These are phyloP conservation scores for Orchesella flavescens DNA, from an alignment of 2,888 invertebrate species.

Conservation along the genomic window DNA sequence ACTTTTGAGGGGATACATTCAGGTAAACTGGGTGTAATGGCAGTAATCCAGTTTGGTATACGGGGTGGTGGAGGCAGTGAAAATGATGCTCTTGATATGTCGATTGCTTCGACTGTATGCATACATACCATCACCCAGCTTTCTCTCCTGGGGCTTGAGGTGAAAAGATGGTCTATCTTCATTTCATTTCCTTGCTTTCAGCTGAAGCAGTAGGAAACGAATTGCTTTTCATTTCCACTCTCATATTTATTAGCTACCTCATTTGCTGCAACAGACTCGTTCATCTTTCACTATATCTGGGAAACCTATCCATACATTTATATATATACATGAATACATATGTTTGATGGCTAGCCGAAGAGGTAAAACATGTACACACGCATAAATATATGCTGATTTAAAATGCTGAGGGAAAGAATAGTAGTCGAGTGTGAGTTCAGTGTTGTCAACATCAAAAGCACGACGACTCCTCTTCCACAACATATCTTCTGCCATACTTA, in stretches of 20 bases:
- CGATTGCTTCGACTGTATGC: conserved; percentile 14
- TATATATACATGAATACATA: too few relatives aligned
- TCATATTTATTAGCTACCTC: conserved; percentile 59
- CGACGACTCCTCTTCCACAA: background rate
- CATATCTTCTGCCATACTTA: conserved; percentile 25
- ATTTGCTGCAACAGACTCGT: conserved; percentile 28
- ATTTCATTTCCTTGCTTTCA: conserved; percentile 57
- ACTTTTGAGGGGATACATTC: too few relatives aligned
- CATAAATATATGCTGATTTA: too few relatives aligned
- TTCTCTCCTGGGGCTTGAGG: conserved; percentile 56
- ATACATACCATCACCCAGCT: conserved; percentile 14
- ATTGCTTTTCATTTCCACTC: conserved; percentile 62
- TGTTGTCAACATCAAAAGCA: too few relatives aligned
- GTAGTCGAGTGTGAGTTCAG: too few relatives aligned
- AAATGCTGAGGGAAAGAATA: too few relatives aligned
- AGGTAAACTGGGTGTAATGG: too few relatives aligned
- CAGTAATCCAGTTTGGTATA: background rate
- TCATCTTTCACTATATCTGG: background rate
- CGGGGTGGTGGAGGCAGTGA: background rate
- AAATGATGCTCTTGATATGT: conserved; percentile 47
- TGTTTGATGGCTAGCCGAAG: too few relatives aligned
- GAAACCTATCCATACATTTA: too few relatives aligned
- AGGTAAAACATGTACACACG: too few relatives aligned
- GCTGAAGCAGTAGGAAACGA: conserved; percentile 44
- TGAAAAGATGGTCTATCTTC: conserved; percentile 59